Base-by-base conservation (phyloP, 2,888 invertebrate genomes). In the Acanthosoma haemorrhoidale region DNA sequence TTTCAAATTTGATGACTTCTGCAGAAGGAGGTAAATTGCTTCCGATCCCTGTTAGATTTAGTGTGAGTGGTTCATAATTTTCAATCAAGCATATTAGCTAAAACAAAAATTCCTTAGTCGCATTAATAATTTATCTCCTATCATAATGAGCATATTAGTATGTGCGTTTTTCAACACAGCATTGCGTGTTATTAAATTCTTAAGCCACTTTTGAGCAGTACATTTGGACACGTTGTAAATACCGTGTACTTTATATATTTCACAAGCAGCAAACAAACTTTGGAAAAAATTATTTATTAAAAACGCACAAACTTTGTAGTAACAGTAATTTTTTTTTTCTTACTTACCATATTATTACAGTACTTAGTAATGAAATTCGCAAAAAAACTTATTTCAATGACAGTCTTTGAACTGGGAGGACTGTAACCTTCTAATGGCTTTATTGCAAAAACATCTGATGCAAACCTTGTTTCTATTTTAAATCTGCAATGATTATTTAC, bases 351-450 rank as follows among this genome's bases (percentile, higher is more conserved):
- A 63, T 63, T 63, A 16, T 39, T 63, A 15, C 13, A 41, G 25
- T 63, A 63, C 25, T 63, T 36, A 34, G 13, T 63, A 4, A 39
- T 15, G 3, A 21, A 15, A 63, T 39, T 63, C 25, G 63, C n/a
- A 13, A 39, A 11, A n/a, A 63, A 63, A 25, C 15, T 63, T n/a
- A 63, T 38, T 39, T 63, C 63, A 15, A 63, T 63, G 15, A 63
- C 16, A 25, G 63, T 63, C 9, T 13, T 39, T 15, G 39, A 39
- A 29, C 63, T 9, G 25, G 63, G 63, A 21, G 63, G 63, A 15
- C 63, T 41, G 29, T 63, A 63, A 29, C 63, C 63, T 25, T 21
- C 25, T 16, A 63, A 9, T 16, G 63, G 63, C n/a, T 63, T 63
- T n/a, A 63, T 16, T 15, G 29, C 29, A 39, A 63, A 63, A 21